Evolutionary conservation across 2,888 invertebrate genomes (phyloP).

Genomic region (Anoncus sp.): DNA sequence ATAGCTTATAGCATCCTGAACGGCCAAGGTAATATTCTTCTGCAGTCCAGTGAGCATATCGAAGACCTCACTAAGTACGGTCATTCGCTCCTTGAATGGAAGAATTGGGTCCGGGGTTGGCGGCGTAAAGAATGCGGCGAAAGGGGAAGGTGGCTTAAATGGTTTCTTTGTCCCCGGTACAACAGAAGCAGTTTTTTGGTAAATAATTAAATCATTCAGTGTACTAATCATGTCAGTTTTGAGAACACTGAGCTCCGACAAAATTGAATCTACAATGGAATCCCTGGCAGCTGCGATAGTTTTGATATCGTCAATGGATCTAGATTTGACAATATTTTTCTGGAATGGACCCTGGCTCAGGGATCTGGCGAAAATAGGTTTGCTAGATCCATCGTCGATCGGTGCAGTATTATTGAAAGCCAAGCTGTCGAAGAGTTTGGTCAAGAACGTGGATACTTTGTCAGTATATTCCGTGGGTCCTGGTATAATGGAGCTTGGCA

Average conservation of each 20-base stretch:
- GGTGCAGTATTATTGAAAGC: conserved; percentile 70
- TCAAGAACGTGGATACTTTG: conserved; percentile 77
- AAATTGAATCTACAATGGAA: conserved; percentile 75
- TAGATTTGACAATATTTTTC: conserved; percentile 63
- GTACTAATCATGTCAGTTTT: conserved; percentile 77
- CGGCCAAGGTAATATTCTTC: conserved; percentile 74
- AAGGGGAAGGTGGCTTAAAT: conserved; percentile 59
- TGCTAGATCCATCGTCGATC: conserved; percentile 26
- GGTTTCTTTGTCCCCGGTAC: conserved; percentile 66
- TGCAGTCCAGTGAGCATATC: conserved; percentile 79
- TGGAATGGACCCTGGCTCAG: conserved; percentile 21
- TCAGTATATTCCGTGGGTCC: conserved; percentile 76
- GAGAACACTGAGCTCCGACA: conserved; percentile 74
- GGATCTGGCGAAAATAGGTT: conserved; percentile 61
- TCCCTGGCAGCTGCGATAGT: conserved; percentile 77
- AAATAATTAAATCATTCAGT: conserved; percentile 75
- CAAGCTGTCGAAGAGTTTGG: conserved; percentile 76
- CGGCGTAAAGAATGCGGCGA: conserved; percentile 72
- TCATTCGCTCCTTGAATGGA: conserved; percentile 78
- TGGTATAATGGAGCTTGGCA: conserved; percentile 74
- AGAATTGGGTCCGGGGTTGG: conserved; percentile 73
- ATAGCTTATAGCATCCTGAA: conserved; percentile 67
- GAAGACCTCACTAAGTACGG: conserved; percentile 77
- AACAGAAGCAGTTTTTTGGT: conserved; percentile 70
- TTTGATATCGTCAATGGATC: conserved; percentile 74